Evolutionary conservation across 2,113 vertebrate genomes (phyloP).

Genomic region (Prietella phreatophila): DNA sequence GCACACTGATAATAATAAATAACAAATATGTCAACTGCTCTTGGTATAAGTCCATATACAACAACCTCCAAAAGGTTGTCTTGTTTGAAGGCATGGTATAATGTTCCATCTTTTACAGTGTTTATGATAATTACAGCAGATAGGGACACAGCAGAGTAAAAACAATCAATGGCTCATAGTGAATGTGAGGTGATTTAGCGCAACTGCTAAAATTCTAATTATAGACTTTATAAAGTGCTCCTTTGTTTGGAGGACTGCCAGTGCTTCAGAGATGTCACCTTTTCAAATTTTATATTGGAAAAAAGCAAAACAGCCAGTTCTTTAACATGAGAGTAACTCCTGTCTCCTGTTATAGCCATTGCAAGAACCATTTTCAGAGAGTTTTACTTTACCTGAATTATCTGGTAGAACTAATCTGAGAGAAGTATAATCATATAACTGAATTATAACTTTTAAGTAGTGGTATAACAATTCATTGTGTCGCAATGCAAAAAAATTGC

Average conservation of each 20-base stretch:
- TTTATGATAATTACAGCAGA: slow-evolving; percentile 13
- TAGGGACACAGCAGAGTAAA: not conserved
- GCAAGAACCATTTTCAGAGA: not conserved
- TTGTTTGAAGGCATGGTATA: not conserved
- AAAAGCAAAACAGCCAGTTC: slow-evolving; percentile 10
- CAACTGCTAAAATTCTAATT: slow-evolving; percentile 26
- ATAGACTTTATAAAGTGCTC: slow-evolving; percentile 15
- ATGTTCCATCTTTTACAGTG: not conserved
- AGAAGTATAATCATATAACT: not conserved
- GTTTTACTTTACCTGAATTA: not conserved
- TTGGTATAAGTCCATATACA: not conserved
- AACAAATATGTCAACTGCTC: not conserved
- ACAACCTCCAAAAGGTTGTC: not conserved
- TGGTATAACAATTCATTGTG: not conserved
- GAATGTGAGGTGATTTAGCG: not conserved
- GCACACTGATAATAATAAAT: not conserved
- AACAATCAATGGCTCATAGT: not conserved
- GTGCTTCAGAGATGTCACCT: slow-evolving; percentile 26
- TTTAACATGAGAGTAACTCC: slow-evolving; percentile 19
- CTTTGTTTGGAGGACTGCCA: not conserved
- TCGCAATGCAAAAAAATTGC: not conserved
- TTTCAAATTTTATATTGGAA: slow-evolving; percentile 25
- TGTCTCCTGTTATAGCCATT: slow-evolving; percentile 14
- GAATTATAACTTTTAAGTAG: not conserved
- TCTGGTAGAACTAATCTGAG: not conserved